These are phyloP conservation scores for Remorina albescens DNA, from an alignment of 2,797 vertebrate species.

Conservation along the genomic window DNA sequence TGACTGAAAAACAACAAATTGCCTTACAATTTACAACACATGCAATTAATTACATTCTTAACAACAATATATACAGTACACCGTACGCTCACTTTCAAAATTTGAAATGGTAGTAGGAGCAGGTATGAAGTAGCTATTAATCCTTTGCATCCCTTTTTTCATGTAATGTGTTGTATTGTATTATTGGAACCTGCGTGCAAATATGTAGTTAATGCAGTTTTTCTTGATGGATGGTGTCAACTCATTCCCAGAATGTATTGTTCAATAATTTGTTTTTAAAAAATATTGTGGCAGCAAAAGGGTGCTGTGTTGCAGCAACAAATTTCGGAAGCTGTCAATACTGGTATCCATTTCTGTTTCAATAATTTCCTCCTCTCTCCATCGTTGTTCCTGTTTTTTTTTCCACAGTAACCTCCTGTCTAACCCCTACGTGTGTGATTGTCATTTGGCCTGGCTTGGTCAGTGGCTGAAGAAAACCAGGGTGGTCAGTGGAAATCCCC, in stretches of 20 bases:
- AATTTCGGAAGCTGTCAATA: neutral
- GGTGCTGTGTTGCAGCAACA: neutral
- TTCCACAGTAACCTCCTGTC: constrained; percentile 93
- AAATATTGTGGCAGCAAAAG: neutral
- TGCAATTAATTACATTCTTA: neutral
- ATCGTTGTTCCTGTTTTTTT: neutral
- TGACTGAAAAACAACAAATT: neutral
- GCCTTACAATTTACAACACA: constrained; percentile 1
- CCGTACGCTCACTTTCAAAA: too few species aligned
- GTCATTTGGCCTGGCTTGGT: constrained; percentile 96
- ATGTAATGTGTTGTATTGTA: neutral
- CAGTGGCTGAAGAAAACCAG: constrained; percentile 96
- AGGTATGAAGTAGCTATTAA: neutral
- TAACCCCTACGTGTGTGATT: constrained; percentile 98
- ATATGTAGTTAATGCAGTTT: neutral
- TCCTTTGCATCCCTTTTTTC: neutral
- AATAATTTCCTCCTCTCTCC: constrained; percentile 5
- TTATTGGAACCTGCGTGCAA: neutral
- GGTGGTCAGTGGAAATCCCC: constrained; percentile 97
- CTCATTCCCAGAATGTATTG: neutral
- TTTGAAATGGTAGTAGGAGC: too few species aligned
- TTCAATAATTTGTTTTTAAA: constrained; percentile 21
- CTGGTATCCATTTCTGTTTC: neutral
- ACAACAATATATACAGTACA: too few species aligned
- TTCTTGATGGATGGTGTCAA: neutral